Evolutionary conservation across 2,797 vertebrate species (phyloP), one percentile per base, ranked within the genome.

Genomic region (Taenioides sp.): DNA sequence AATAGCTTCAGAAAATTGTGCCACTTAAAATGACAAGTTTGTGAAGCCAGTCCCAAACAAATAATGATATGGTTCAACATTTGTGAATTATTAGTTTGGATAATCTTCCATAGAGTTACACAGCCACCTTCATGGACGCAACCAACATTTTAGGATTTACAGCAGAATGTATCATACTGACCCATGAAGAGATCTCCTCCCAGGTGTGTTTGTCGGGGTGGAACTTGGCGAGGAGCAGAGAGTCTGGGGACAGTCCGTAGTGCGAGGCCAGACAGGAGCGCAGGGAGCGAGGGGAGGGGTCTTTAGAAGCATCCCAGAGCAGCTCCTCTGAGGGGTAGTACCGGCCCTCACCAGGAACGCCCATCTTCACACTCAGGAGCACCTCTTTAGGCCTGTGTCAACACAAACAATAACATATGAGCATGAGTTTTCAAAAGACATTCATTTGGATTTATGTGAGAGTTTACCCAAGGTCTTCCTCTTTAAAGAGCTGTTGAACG

Each of bases 201-300:
- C 98, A 99, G 70, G 91, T 91, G 84, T 95, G 95, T 88, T 93
- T 96, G 37, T 96, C 96, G 2, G 94, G 93, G 65, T 95, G 95
- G 85, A 97, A 93, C 86, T 98, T 99, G 91, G 98, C 98, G 78
- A 99, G 90, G 81, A 96, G 94, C 70, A 95, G 91, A 64, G 95
- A 94, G 77, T 97, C 96, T 0, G 93, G 89, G 1, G 95, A 94
- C 66, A 98, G 90, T 70, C 92, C 90, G 7, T 90, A 98, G 71
- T 90, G 88, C 43, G 91, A 69, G 55, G 96, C 95, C 78, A 98
- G 87, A 72, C 84, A 91, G 0, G 88, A 87, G 78, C 92, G 94
- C 62, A 93, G 88, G 28, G 94, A 91, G 50, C 77, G 86, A 37
- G 95, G 65, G 0, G 96, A 95, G 60, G 94, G 91, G 59, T 96